phyloP scores from a whole-genome alignment of 2,113 vertebrate genomes.

The Zonotrichia leucophrys region DNA sequence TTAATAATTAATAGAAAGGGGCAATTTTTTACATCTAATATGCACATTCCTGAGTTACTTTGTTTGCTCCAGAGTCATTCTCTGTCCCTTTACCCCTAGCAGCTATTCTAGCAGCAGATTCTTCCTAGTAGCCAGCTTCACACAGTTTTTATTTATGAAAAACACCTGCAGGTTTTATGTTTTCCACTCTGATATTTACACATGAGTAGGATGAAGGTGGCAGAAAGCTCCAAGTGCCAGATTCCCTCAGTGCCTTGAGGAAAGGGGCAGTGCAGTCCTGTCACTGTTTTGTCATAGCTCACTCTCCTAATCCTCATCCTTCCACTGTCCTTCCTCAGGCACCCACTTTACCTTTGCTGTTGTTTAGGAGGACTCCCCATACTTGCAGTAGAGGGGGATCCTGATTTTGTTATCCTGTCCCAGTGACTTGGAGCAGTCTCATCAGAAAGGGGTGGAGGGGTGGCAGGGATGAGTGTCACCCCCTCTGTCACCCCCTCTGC shows the following conservation, averaged over 20 bases:
- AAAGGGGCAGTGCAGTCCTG: neutral
- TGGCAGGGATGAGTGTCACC: neutral
- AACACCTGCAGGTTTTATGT: neutral
- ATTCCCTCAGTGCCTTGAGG: neutral
- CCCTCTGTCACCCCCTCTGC: neutral
- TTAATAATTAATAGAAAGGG: conserved; percentile 25
- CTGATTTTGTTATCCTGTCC: neutral
- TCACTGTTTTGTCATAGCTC: neutral
- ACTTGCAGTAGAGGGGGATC: neutral
- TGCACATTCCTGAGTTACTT: neutral
- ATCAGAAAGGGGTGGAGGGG: neutral
- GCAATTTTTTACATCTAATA: neutral
- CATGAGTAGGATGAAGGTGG: neutral
- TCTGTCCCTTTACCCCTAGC: neutral
- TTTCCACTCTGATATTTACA: neutral
- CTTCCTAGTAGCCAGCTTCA: neutral
- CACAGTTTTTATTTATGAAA: neutral
- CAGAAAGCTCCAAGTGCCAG: neutral
- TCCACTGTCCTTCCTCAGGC: neutral
- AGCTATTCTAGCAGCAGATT: neutral
- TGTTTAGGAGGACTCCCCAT: neutral
- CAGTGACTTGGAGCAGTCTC: neutral
- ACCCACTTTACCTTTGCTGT: neutral
- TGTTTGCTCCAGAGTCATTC: neutral
- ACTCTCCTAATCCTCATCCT: neutral